Conservation (phyloP, 2,113 vertebrate genomes). For the Festucalex cinctus region DNA sequence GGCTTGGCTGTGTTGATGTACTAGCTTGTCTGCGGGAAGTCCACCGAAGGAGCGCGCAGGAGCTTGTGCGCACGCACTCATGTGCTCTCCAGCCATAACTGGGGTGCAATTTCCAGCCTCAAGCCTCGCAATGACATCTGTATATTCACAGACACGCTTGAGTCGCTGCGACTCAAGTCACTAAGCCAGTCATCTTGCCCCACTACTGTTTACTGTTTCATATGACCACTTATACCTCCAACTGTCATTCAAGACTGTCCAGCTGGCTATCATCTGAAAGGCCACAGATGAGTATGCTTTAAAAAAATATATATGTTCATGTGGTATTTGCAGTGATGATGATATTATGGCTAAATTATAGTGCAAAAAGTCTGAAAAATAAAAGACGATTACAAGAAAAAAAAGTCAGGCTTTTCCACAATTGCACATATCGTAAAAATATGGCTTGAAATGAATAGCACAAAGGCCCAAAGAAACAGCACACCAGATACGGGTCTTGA, state of each 20-base stretch:
- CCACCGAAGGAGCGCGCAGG: not conserved
- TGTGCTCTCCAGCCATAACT: constrained; percentile 15
- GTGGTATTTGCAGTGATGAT: constrained; percentile 2
- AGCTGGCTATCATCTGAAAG: constrained; percentile 2
- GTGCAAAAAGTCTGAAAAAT: not conserved
- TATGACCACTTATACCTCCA: constrained; percentile 8
- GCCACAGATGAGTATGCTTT: constrained; percentile 6
- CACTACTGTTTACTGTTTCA: not conserved
- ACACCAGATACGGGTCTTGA: not conserved
- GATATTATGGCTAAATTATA: not conserved
- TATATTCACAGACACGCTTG: constrained; percentile 17
- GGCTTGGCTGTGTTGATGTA: constrained; percentile 33
- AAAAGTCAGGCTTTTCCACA: not conserved
- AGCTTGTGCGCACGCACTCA: constrained; percentile 12
- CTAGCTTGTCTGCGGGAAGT: constrained; percentile 12
- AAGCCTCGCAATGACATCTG: constrained; percentile 7
- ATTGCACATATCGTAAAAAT: not conserved
- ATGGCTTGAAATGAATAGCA: not conserved
- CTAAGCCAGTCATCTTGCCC: constrained; percentile 10
- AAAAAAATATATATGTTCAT: constrained; percentile 7
- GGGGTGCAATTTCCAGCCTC: constrained; percentile 9
- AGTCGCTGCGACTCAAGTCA: constrained; percentile 25
- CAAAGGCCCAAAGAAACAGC: not conserved
- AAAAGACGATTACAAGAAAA: not conserved
- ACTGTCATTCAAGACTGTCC: constrained; percentile 8